Evolutionary conservation across 2,797 vertebrate genomes (phyloP), one percentile per base, ranked within the genome.

Genomic region (Chrysocyon brachyurus): DNA sequence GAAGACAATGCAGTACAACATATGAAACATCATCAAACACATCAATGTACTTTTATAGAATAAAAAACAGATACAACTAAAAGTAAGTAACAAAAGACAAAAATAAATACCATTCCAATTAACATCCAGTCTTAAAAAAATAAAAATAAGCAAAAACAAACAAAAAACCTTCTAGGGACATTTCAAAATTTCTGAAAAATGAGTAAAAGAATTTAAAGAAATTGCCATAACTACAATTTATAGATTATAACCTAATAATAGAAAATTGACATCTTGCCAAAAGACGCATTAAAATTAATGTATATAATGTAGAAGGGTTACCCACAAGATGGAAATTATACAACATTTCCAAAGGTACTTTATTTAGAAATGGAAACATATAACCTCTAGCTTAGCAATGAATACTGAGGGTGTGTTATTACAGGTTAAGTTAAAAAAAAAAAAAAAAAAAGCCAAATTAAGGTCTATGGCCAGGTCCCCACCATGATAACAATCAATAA

Each of bases 101-200:
- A 72, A 66, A 75, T 61, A 68, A 12, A 46, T 36, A 78, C 36
- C 54, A 77, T 12, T 21, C 40, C 19, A 95, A 54, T 66, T 88
- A 79, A 86, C 11, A 87, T 40, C 10, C 26, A 81, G 61, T 72
- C 21, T 91, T 54, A 87, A 66, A 54, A 84, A 40, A 36, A 56
- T 21, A 85, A 36, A 61, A 64, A 85, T 8, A 46, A 46, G 40
- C 40, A 46, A 46, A 46, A 46, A 8, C 40, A 77, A 40, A 10
- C 0, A 64, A 28, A 28, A 66, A n/a, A 33, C 8, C 19, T 85
- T 90, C 88, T 17, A 57, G 31, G 19, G 26, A 81, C 8, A 94
- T 73, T 92, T 66, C 22, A 81, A 12, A 7, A 88, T 94, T 63
- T 95, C 97, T 90, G 1, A 97, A 52, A 97, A 79, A 81, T 91